Evolutionary conservation across 2,888 invertebrate species (phyloP).

Genomic region (Danaus chrysippus): DNA sequence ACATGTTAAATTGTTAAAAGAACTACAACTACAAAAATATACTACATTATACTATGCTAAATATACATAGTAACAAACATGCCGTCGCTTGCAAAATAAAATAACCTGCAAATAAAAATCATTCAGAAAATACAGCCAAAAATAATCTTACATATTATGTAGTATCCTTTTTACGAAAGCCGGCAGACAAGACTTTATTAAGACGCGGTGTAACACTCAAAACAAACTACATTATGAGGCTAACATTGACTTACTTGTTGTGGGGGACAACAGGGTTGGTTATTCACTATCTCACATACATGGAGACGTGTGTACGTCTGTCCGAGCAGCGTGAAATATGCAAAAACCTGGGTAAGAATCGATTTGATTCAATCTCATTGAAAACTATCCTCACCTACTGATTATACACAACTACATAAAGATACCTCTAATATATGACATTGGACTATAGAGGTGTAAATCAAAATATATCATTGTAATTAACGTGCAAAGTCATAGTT

Average conservation of each 20-base stretch:
- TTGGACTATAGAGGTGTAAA: no score
- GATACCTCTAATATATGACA: no score
- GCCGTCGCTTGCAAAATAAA: background rate
- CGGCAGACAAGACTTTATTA: background rate
- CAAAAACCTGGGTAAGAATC: constrained; percentile 56
- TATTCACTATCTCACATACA: constrained; percentile 92
- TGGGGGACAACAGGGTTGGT: constrained; percentile 90
- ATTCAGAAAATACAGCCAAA: background rate
- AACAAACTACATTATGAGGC: constrained; percentile 23
- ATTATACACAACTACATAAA: no score
- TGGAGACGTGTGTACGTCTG: constrained; percentile 95
- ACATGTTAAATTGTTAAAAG: background rate
- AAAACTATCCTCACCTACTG: no score
- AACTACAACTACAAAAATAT: background rate
- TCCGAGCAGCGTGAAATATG: constrained; percentile 70
- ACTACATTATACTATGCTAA: background rate
- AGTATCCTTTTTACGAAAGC: background rate
- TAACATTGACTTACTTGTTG: constrained; percentile 64
- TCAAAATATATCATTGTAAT: background rate
- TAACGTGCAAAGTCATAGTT: background rate
- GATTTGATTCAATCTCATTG: constrained; percentile 14
- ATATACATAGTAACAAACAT: background rate
- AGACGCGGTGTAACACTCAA: background rate
- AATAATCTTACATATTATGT: background rate
- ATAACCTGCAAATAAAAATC: background rate